These are phyloP conservation scores for Centropus unirufus DNA, from an alignment of 2,113 vertebrate genomes.

Conservation along the genomic window DNA sequence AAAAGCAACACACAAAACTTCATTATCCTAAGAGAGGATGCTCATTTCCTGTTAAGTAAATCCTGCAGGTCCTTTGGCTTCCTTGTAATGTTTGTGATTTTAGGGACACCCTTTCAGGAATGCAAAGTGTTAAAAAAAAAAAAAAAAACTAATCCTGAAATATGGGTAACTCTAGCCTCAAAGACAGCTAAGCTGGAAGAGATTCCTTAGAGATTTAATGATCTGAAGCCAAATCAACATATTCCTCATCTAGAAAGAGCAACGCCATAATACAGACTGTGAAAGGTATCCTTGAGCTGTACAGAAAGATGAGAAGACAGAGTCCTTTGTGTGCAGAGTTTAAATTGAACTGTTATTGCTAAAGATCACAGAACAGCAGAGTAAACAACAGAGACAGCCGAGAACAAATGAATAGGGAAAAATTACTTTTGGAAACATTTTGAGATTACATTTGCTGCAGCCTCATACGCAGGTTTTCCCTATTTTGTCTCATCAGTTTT, in stretches of 20 bases:
- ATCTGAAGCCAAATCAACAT: conserved; percentile 47
- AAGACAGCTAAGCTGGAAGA: background rate
- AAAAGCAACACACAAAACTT: conserved; percentile 76
- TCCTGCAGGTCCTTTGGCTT: background rate
- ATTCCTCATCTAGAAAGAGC: conserved; percentile 35
- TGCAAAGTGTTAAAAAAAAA: background rate
- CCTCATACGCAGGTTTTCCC: background rate
- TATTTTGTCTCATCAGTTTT: conserved; percentile 17
- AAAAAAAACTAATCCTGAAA: background rate
- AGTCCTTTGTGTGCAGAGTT: background rate
- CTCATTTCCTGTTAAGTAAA: conserved; percentile 59
- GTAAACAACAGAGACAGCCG: background rate
- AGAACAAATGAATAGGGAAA: conserved; percentile 12
- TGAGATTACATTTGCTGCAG: background rate
- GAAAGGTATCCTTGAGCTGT: conserved; percentile 29
- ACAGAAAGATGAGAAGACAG: conserved; percentile 20
- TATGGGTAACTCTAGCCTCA: background rate
- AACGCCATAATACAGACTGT: background rate
- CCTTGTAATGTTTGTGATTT: background rate
- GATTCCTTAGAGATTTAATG: conserved; percentile 23
- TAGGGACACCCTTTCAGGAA: background rate
- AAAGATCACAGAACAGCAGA: conserved; percentile 20
- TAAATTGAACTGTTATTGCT: conserved; percentile 11
- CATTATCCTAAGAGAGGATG: conserved; percentile 74
- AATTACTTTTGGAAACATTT: conserved; percentile 10